These are phyloP conservation scores for Simalia tracyae DNA, from an alignment of 2,797 vertebrate genomes.

Conservation along the genomic window DNA sequence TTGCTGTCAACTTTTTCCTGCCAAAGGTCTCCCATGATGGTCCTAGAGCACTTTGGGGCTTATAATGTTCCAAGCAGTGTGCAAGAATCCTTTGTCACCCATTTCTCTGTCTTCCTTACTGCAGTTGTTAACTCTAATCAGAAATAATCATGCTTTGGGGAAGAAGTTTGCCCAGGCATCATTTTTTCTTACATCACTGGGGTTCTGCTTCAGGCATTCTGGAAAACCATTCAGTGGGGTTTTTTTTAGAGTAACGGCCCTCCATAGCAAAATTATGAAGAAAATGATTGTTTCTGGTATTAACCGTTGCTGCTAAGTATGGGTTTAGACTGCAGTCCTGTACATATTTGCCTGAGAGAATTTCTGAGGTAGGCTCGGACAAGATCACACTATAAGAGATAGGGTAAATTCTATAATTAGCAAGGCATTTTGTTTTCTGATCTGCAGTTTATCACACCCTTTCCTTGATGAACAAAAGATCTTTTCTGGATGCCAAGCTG, in stretches of 20 bases:
- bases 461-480: not conserved
- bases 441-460: not conserved
- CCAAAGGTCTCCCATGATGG: not conserved
- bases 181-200: not conserved
- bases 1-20: conserved; percentile 12
- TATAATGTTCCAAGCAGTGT: not conserved
- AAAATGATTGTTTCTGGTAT: not conserved
- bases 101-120: conserved; percentile 22
- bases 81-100: conserved; percentile 5
- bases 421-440: not conserved
- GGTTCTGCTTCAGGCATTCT: not conserved
- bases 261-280: not conserved
- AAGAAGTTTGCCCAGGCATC: not conserved
- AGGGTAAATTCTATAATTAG: not conserved
- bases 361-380: not conserved
- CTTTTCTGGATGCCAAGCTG: not conserved
- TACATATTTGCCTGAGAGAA: not conserved
- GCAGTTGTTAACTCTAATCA: conserved; percentile 21
- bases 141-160: conserved; percentile 19
- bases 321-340: not conserved
- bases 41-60: not conserved
- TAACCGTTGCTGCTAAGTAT: not conserved
- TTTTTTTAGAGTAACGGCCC: conserved; percentile 12
- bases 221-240: not conserved
- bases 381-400: not conserved